Percentiles rank a stretch among this genome's conserved stretches.
Conservation (phyloP, 2,888 invertebrate species). For the Xiphydria camelus region DNA sequence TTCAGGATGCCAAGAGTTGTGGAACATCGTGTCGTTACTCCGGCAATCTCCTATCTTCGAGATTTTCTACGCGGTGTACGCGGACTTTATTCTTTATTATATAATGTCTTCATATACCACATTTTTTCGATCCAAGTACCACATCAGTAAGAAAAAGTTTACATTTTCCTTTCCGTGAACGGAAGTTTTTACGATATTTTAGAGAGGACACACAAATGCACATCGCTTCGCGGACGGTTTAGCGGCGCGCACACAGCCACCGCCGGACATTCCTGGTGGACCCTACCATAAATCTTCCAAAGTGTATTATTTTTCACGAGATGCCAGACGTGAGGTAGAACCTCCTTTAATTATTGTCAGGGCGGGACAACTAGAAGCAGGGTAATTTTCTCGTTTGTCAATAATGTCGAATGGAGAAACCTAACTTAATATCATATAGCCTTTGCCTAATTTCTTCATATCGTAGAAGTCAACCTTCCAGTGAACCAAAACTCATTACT, state of each 20-base stretch:
- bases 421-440: too few species aligned
- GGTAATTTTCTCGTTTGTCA: too few species aligned
- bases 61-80: conserved; percentile 16
- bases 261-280: conserved; percentile 80
- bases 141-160: not conserved
- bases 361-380: conserved; percentile 55
- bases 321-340: conserved; percentile 77
- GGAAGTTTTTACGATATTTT: conserved; percentile 25
- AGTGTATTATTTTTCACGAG: conserved; percentile 84
- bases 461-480: too few species aligned
- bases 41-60: conserved; percentile 8
- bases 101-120: not conserved
- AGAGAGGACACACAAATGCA: conserved; percentile 67
- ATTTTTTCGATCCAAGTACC: conserved; percentile 3
- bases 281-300: conserved; percentile 75
- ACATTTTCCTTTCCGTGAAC: not conserved
- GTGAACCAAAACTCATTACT: conserved; percentile 57
- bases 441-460: too few species aligned
- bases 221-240: conserved; percentile 71
- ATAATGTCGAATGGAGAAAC: too few species aligned
- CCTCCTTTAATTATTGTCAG: conserved; percentile 67
- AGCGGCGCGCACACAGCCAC: conserved; percentile 78
- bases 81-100: not conserved
- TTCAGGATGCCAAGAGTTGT: conserved; percentile 14
- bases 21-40: conserved; percentile 16